Conservation (phyloP, 2,888 invertebrate species). For the Ashinkailepas kermadecensis region DNA sequence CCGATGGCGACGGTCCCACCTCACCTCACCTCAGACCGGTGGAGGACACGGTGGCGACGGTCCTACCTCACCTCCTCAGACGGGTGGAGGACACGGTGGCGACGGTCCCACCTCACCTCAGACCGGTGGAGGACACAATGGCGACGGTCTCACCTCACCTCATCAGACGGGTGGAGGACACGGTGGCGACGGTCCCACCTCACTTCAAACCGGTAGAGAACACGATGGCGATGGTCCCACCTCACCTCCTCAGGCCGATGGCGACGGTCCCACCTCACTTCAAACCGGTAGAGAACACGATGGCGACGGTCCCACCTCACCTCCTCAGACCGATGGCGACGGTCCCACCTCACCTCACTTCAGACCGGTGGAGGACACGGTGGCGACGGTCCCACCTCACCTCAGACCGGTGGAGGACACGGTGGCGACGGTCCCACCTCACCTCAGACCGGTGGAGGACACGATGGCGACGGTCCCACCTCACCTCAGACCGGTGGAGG, state of each 20-base stretch:
- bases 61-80: background rate
- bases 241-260: background rate
- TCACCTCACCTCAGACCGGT: conserved; percentile 2
- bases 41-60: too few relatives aligned
- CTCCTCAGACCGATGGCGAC: background rate
- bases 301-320: background rate
- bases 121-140: too few relatives aligned
- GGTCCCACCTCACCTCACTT: background rate
- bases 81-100: too few relatives aligned
- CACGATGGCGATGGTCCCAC: too few relatives aligned
- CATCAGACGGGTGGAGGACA: background rate
- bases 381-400: background rate
- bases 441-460: background rate
- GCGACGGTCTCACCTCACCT: background rate
- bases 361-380: too few relatives aligned
- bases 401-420: background rate
- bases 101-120: background rate
- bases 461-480: too few relatives aligned
- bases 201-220: background rate
- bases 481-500: background rate
- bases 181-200: too few relatives aligned
- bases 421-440: too few relatives aligned
- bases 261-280: background rate
- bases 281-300: background rate
- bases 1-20: too few relatives aligned